Percentiles rank a stretch among this genome's conserved stretches.
Evolutionary conservation across 2,888 invertebrate species (phyloP).

Genomic region (Slavum lentiscoides): DNA sequence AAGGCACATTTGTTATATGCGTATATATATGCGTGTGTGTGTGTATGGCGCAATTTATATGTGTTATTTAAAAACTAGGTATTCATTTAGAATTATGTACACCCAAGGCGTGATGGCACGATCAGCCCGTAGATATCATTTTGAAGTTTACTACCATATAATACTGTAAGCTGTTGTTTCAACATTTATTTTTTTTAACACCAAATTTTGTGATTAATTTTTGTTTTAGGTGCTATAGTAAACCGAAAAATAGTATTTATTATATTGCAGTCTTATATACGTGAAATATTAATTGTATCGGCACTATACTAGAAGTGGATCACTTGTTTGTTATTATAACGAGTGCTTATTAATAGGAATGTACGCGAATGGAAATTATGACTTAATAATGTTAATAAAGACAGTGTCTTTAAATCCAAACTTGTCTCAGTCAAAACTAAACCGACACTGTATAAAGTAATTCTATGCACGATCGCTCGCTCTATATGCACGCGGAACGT

Average conservation of each 20-base stretch:
- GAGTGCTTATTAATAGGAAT: too few relatives aligned
- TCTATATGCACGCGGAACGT: too few relatives aligned
- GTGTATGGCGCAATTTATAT: neutral
- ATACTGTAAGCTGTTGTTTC: neutral
- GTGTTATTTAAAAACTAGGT: conserved; percentile 10
- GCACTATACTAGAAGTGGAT: too few relatives aligned
- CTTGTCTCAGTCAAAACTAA: too few relatives aligned
- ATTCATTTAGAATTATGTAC: neutral
- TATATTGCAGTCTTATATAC: neutral
- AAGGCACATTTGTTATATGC: neutral
- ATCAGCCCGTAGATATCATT: neutral
- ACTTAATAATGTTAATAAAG: too few relatives aligned
- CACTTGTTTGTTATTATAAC: too few relatives aligned
- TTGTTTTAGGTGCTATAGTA: neutral
- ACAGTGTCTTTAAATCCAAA: too few relatives aligned
- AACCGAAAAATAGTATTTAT: neutral
- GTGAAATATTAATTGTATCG: neutral
- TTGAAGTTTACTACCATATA: neutral
- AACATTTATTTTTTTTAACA: neutral
- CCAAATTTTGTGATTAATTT: conserved; percentile 26
- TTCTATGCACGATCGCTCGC: too few relatives aligned
- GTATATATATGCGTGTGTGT: too few relatives aligned
- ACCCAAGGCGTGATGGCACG: neutral
- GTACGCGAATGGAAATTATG: too few relatives aligned
- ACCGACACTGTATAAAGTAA: too few relatives aligned